phyloP scores from a whole-genome alignment of 1,140 invertebrate genomes.

The Spodoptera frugiperda region DNA sequence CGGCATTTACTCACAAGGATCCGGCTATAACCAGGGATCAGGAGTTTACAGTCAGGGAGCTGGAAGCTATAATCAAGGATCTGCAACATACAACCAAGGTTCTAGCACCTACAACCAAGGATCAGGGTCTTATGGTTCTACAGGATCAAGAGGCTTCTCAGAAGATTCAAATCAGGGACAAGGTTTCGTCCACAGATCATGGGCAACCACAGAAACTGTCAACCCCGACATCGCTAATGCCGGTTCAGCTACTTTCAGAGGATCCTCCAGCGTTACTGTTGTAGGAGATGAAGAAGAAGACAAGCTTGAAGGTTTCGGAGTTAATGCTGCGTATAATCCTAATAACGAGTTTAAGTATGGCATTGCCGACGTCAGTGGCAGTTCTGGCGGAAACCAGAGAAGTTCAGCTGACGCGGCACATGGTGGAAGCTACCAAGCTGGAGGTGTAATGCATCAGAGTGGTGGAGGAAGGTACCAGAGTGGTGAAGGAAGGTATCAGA shows the following conservation, averaged over 20 bases:
- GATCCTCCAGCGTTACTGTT: conserved; percentile 63
- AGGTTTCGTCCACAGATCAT: conserved; percentile 69
- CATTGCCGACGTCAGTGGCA: conserved; percentile 70
- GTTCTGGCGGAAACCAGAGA: conserved; percentile 34
- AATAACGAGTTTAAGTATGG: conserved; percentile 79
- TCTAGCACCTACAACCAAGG: not conserved
- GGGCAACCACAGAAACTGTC: conserved; percentile 84
- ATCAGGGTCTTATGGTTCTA: conserved; percentile 13
- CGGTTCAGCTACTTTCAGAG: conserved; percentile 76
- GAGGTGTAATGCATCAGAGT: conserved; percentile 49
- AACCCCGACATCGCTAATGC: conserved; percentile 80
- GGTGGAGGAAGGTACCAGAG: conserved; percentile 56
- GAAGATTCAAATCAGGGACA: conserved; percentile 36
- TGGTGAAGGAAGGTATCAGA: conserved; percentile 42
- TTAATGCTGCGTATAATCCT: conserved; percentile 68
- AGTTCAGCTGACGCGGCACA: conserved; percentile 45
- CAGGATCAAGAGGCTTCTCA: conserved; percentile 11
- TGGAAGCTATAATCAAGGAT: not conserved
- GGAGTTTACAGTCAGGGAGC: not conserved
- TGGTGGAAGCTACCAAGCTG: conserved; percentile 56
- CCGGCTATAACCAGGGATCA: conserved; percentile 8
- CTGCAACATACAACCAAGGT: conserved; percentile 1
- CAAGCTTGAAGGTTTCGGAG: conserved; percentile 72
- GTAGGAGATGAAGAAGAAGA: conserved; percentile 77
- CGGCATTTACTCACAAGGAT: conserved; percentile 12